Percentiles rank a stretch among this genome's conserved stretches.
Conservation (phyloP, 2,888 invertebrate species). For the Mantis religiosa region DNA sequence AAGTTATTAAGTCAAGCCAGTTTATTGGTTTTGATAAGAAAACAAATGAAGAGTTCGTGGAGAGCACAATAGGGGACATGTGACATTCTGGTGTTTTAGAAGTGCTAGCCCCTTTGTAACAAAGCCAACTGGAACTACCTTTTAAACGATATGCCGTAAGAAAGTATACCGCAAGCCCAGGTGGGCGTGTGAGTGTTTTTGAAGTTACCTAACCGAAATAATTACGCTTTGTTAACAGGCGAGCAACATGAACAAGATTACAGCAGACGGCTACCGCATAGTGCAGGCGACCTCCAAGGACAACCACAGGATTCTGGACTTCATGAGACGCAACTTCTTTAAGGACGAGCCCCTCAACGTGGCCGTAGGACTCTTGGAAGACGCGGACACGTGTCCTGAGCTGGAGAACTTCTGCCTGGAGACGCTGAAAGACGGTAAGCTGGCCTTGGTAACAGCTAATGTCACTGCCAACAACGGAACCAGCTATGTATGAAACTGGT, state of each 20-base stretch:
- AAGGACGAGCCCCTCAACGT: slow-evolving; percentile 67
- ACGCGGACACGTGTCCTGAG: slow-evolving; percentile 57
- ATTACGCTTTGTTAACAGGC: no score
- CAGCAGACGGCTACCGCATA: slow-evolving; percentile 42
- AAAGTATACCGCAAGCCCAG: no score
- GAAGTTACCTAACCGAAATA: no score
- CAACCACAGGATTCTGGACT: slow-evolving; percentile 50
- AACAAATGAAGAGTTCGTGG: no score
- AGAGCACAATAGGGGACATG: no score
- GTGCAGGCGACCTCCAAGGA: slow-evolving; percentile 49
- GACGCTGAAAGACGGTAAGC: slow-evolving; percentile 49
- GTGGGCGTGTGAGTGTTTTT: no score
- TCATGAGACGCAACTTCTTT: slow-evolving; percentile 64
- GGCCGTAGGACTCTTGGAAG: slow-evolving; percentile 53
- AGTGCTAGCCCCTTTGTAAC: no score
- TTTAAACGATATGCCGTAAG: no score
- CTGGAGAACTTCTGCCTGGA: slow-evolving; percentile 59
- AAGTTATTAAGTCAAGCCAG: no score
- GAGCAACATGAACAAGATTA: background rate
- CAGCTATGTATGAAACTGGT: background rate
- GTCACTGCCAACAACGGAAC: background rate
- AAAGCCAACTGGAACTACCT: no score
- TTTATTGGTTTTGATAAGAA: no score
- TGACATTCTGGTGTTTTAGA: no score
- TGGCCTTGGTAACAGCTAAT: background rate